Percentiles rank a stretch among this genome's conserved stretches.
Conservation (phyloP, 1,140 invertebrate genomes). For the Thaumetopoea pityocampa region DNA sequence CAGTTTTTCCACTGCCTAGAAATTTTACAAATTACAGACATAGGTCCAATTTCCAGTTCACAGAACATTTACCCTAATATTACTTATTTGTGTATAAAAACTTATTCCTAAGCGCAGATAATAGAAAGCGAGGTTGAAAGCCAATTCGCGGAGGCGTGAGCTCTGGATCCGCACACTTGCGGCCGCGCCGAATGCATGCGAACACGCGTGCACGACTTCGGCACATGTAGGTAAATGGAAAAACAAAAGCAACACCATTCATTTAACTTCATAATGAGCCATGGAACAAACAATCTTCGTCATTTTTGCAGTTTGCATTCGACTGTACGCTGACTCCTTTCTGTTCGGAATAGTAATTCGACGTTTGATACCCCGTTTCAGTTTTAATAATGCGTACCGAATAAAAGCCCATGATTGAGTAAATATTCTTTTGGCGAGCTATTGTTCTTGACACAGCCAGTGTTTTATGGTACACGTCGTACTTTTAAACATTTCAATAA, state of each 20-base stretch:
- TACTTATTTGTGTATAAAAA: conserved; percentile 3
- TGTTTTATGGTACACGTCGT: conserved; percentile 31
- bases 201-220: conserved; percentile 30
- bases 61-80: too few species aligned
- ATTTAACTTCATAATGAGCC: conserved; percentile 59
- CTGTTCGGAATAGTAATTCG: conserved; percentile 52
- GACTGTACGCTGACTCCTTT: conserved; percentile 44
- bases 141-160: conserved; percentile 10
- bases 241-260: conserved; percentile 40
- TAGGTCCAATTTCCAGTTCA: too few species aligned
- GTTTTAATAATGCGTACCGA: conserved; percentile 52
- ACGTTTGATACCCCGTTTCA: conserved; percentile 47
- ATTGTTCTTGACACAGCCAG: conserved; percentile 57
- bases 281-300: conserved; percentile 59
- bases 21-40: too few species aligned
- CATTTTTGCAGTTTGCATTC: conserved; percentile 49
- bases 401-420: conserved; percentile 60
- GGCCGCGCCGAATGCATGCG: conserved; percentile 3
- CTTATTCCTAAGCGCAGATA: conserved; percentile 10
- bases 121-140: conserved; percentile 10
- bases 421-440: conserved; percentile 45
- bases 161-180: conserved; percentile 10
- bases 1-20: too few species aligned
- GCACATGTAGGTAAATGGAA: conserved; percentile 24
- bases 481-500: conserved; percentile 28